These are phyloP conservation scores for Drosophila sucinea DNA, from an alignment of 1,140 invertebrate genomes.

Conservation along the genomic window DNA sequence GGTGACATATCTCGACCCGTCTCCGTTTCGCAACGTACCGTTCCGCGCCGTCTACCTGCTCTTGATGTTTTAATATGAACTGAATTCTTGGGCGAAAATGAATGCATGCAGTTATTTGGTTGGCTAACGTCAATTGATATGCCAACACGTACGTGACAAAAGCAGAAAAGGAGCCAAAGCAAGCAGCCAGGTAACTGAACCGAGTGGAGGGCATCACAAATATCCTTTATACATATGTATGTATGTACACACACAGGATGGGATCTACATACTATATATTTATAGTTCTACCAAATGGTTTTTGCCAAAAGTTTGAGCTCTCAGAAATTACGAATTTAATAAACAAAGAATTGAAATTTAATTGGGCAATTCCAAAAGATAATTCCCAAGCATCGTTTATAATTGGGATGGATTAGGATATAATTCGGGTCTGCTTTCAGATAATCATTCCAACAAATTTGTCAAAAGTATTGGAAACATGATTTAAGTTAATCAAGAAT, in stretches of 20 bases:
- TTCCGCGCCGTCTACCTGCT: slow-evolving; percentile 14
- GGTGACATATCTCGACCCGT: slow-evolving; percentile 1
- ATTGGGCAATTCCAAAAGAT: no score
- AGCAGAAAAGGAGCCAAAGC: slow-evolving; percentile 10
- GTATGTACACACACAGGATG: no score
- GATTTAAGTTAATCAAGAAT: no score
- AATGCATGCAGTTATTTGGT: slow-evolving; percentile 58
- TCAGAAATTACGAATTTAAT: slow-evolving; percentile 3
- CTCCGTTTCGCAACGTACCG: slow-evolving; percentile 6
- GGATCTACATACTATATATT: no score
- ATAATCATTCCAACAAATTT: no score
- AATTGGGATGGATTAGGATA: no score
- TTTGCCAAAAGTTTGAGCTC: background rate
- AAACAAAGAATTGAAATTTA: background rate
- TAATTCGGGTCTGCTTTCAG: no score
- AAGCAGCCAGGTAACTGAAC: slow-evolving; percentile 31
- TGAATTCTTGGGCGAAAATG: slow-evolving; percentile 51
- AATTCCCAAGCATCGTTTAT: no score
- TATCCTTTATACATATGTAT: slow-evolving; percentile 12
- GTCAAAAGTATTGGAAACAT: no score
- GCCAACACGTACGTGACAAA: slow-evolving; percentile 44
- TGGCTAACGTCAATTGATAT: slow-evolving; percentile 57
- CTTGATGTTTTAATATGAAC: slow-evolving; percentile 42
- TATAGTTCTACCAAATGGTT: background rate
- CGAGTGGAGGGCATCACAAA: slow-evolving; percentile 15